Evolutionary conservation across 2,113 vertebrate species (phyloP).

Genomic region (Engraulis encrasicolus): DNA sequence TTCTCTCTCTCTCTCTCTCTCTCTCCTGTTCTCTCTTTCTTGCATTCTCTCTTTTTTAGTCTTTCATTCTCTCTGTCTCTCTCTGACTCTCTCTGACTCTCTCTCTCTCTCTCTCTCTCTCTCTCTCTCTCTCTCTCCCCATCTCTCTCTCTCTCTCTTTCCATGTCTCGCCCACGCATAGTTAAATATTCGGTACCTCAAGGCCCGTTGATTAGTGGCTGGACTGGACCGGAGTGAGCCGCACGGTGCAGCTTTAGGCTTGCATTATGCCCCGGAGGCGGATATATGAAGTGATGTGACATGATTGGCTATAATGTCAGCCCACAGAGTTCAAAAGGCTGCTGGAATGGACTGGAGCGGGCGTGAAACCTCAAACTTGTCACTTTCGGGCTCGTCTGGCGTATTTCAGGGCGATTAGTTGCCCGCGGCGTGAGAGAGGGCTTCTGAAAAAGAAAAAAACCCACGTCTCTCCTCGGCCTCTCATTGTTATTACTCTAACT

Average conservation of each 20-base stretch:
- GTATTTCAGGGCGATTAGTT: slow-evolving; percentile 6
- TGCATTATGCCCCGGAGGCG: slow-evolving; percentile 11
- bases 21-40: not conserved
- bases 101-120: not conserved
- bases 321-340: slow-evolving; percentile 11
- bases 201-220: slow-evolving; percentile 9
- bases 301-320: slow-evolving; percentile 2
- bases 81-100: not conserved
- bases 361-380: not conserved
- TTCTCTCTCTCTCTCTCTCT: not conserved
- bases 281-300: not conserved
- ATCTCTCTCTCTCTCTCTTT: too few relatives aligned
- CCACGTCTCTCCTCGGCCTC: not conserved
- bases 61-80: not conserved
- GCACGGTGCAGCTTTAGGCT: not conserved
- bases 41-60: too few relatives aligned
- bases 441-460: too few relatives aligned
- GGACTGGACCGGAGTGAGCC: too few relatives aligned
- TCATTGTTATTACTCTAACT: not conserved
- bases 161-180: not conserved
- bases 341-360: not conserved
- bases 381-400: slow-evolving; percentile 6
- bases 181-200: not conserved
- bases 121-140: not conserved
- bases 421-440: not conserved